Conservation (phyloP, 2,797 vertebrate species). For the Meda fulgida region DNA sequence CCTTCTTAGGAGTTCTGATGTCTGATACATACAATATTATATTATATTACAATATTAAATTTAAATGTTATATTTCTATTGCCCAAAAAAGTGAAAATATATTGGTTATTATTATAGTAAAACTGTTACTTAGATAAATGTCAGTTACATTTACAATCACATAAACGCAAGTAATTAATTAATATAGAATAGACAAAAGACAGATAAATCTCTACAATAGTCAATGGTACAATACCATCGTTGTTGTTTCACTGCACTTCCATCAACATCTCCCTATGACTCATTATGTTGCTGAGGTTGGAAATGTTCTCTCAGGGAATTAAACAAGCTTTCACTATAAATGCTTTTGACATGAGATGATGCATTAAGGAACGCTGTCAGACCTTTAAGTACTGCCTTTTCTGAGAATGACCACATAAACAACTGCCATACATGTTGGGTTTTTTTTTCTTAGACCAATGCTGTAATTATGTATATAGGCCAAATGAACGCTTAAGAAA, state of each 20-base stretch:
- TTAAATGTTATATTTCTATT: neutral
- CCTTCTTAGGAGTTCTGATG: too few species aligned
- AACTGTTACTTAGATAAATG: neutral
- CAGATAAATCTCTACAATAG: neutral
- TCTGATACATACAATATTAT: neutral
- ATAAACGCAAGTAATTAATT: neutral
- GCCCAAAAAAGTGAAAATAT: neutral
- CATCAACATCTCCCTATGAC: constrained; percentile 35
- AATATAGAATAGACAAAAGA: neutral
- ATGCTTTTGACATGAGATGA: constrained; percentile 28
- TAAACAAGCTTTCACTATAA: constrained; percentile 18
- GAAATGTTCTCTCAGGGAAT: constrained; percentile 25
- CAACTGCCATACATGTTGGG: constrained; percentile 16
- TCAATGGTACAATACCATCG: neutral
- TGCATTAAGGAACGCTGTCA: constrained; percentile 8
- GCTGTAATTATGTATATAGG: constrained; percentile 20
- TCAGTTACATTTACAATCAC: neutral
- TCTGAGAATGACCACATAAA: constrained; percentile 47
- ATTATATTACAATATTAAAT: neutral
- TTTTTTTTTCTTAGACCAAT: neutral
- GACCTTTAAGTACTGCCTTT: constrained; percentile 5
- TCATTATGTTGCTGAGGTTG: constrained; percentile 26
- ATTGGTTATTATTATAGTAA: neutral
- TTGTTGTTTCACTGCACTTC: neutral
- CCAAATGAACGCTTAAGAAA: constrained; percentile 46